These are phyloP conservation scores for Cairina moschata DNA, from an alignment of 2,113 vertebrate genomes.

Conservation along the genomic window DNA sequence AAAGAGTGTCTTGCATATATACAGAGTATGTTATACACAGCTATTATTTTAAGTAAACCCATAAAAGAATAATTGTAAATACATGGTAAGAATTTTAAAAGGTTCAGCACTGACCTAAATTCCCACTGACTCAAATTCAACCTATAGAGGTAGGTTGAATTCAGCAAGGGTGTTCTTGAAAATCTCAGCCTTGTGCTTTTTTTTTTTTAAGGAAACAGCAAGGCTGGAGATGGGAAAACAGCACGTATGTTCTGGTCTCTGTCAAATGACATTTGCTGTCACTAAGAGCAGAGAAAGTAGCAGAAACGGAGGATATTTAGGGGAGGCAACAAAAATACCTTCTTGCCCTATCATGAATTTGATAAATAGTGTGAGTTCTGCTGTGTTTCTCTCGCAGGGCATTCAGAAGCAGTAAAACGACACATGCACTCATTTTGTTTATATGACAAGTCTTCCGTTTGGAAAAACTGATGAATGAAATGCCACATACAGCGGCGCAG, in stretches of 20 bases:
- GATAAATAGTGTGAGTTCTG: not conserved
- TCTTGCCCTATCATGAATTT: slow-evolving; percentile 10
- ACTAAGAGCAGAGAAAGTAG: not conserved
- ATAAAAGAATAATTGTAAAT: slow-evolving; percentile 45
- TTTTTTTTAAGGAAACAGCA: not conserved
- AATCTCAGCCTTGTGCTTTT: not conserved
- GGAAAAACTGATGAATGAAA: slow-evolving; percentile 37
- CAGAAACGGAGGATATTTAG: not conserved
- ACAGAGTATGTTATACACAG: fast-evolving
- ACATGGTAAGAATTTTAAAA: slow-evolving; percentile 35
- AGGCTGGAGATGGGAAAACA: not conserved
- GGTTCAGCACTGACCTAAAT: not conserved
- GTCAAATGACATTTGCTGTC: slow-evolving; percentile 11
- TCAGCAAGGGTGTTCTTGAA: not conserved
- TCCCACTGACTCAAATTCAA: not conserved
- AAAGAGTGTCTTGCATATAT: not conserved
- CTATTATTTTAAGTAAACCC: slow-evolving; percentile 40
- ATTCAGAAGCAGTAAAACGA: slow-evolving; percentile 18
- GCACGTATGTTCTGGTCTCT: slow-evolving; percentile 13
- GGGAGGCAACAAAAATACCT: slow-evolving; percentile 11
- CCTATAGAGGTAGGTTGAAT: not conserved
- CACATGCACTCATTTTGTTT: slow-evolving; percentile 6
- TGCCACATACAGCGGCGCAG: not conserved
- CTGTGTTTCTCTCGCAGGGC: not conserved
- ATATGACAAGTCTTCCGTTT: not conserved